Evolutionary conservation across 2,888 invertebrate genomes (phyloP).

Genomic region (Norana najaformis): DNA sequence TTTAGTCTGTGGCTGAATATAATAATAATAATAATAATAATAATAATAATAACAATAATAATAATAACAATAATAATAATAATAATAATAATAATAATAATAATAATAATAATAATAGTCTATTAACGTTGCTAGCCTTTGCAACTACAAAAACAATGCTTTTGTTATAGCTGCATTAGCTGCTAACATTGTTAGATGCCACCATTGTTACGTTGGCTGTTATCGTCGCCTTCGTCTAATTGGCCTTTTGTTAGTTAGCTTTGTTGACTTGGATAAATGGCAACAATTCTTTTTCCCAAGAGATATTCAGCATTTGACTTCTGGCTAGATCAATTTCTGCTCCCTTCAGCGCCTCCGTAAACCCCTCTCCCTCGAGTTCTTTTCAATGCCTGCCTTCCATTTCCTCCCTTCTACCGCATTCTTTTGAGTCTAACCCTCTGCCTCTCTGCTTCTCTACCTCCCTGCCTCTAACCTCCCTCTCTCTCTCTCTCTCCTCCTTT

Average conservation of each 20-base stretch:
- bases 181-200: neutral
- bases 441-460: neutral
- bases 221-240: neutral
- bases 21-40: too few relatives aligned
- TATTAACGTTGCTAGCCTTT: too few relatives aligned
- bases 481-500: too few relatives aligned
- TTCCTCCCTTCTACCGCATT: neutral
- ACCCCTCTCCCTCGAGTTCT: neutral
- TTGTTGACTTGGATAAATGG: neutral
- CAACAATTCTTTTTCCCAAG: neutral
- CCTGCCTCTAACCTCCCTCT: neutral
- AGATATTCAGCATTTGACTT: neutral
- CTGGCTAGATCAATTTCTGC: neutral
- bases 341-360: neutral
- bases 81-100: too few relatives aligned
- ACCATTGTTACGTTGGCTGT: neutral
- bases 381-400: too few relatives aligned
- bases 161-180: neutral
- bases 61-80: too few relatives aligned
- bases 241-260: neutral
- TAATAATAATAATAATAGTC: too few relatives aligned
- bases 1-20: too few relatives aligned
- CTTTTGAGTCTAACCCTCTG: neutral
- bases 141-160: neutral
- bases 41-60: too few relatives aligned